A percentile compares a stretch with the other conserved stretches of the same genome.
phyloP scores from a whole-genome alignment of 1,140 invertebrate species.

The Hyles euphorbiae region DNA sequence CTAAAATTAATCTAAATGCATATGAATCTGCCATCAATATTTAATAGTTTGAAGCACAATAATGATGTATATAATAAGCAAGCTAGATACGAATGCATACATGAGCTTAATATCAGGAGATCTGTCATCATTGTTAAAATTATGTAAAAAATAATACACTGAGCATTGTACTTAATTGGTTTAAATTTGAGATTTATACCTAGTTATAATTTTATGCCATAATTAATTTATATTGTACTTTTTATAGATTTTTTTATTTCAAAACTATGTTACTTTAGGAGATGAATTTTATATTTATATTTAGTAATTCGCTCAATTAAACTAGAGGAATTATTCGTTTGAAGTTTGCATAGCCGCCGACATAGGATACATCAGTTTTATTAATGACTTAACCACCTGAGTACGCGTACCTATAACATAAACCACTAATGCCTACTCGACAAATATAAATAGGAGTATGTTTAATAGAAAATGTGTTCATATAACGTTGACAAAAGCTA shows the following conservation, averaged over 20 bases:
- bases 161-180: constrained; percentile 68
- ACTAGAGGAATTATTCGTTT: constrained; percentile 23
- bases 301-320: constrained; percentile 62
- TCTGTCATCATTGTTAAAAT: constrained; percentile 44
- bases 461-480: constrained; percentile 4
- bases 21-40: constrained; percentile 10
- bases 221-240: constrained; percentile 69
- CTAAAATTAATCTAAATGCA: background rate
- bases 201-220: constrained; percentile 68
- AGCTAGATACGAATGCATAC: background rate
- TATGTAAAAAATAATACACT: constrained; percentile 30
- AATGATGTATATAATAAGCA: background rate
- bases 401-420: constrained; percentile 12
- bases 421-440: constrained; percentile 3
- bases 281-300: constrained; percentile 42
- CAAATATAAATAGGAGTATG: constrained; percentile 1
- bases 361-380: background rate
- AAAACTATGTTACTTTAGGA: constrained; percentile 46
- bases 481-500: background rate
- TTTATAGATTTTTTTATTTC: constrained; percentile 62
- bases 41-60: constrained; percentile 8
- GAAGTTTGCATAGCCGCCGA: background rate
- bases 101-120: constrained; percentile 17
- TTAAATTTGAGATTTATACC: constrained; percentile 58
- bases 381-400: constrained; percentile 13